Conservation (phyloP, 2,888 invertebrate species). For the Pollenia angustigena region DNA sequence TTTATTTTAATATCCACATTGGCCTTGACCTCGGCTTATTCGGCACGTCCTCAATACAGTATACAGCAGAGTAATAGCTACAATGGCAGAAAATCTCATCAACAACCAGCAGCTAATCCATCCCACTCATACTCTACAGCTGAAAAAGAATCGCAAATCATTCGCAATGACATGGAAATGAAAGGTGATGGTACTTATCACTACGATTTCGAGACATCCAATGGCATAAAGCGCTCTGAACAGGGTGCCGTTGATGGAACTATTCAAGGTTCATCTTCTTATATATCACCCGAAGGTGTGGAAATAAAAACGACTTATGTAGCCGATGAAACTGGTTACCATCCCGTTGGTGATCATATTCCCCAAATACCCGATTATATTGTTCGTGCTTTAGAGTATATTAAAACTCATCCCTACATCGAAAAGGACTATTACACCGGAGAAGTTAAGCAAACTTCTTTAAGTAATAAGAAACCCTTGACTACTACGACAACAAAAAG, state of each 20-base stretch:
- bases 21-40: slow-evolving; percentile 61
- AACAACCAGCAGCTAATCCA: slow-evolving; percentile 24
- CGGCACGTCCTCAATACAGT: slow-evolving; percentile 46
- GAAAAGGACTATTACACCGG: slow-evolving; percentile 79
- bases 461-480: slow-evolving; percentile 20
- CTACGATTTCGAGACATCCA: slow-evolving; percentile 80
- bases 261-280: slow-evolving; percentile 79
- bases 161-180: slow-evolving; percentile 77
- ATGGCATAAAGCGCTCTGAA: slow-evolving; percentile 78
- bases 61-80: slow-evolving; percentile 16
- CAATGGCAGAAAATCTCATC: slow-evolving; percentile 23
- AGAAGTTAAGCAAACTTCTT: slow-evolving; percentile 75
- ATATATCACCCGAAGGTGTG: slow-evolving; percentile 79
- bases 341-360: slow-evolving; percentile 80
- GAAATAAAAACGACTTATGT: slow-evolving; percentile 78
- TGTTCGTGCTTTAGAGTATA: slow-evolving; percentile 78
- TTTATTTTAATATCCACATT: slow-evolving; percentile 60
- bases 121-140: slow-evolving; percentile 19
- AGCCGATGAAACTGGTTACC: slow-evolving; percentile 80
- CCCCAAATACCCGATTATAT: slow-evolving; percentile 81
- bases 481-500: slow-evolving; percentile 10
- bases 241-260: slow-evolving; percentile 77
- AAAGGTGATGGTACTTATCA: slow-evolving; percentile 78
- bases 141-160: slow-evolving; percentile 77
- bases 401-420: slow-evolving; percentile 80